Conservation (phyloP, 2,113 vertebrate genomes). For the Rousettus leschenaultii region DNA sequence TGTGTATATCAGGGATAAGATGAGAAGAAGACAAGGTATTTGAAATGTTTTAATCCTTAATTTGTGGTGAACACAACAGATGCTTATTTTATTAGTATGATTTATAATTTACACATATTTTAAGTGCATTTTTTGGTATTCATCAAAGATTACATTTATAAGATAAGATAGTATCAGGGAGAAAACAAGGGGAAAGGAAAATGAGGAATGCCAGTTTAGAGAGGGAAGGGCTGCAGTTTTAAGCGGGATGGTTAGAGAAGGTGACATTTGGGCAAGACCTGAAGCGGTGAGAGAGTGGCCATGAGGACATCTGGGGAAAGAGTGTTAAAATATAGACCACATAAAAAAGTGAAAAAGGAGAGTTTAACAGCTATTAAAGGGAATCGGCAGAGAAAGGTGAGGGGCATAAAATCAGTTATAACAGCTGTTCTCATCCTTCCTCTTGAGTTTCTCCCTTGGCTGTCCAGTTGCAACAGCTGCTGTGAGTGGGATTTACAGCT, state of each 20-base stretch:
- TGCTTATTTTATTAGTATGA: not conserved
- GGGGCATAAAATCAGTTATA: not conserved
- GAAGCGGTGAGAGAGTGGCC: not conserved
- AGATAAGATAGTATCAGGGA: not conserved
- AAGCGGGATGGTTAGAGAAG: not conserved
- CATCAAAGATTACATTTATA: not conserved
- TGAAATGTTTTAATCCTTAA: slow-evolving; percentile 1
- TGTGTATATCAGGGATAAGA: not conserved
- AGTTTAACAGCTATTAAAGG: not conserved
- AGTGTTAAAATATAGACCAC: not conserved
- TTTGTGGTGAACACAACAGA: not conserved
- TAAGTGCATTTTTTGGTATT: not conserved
- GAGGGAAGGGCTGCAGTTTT: not conserved
- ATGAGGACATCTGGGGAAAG: not conserved
- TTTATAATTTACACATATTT: not conserved
- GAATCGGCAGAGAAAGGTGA: not conserved
- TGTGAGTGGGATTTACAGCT: not conserved
- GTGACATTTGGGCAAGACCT: not conserved
- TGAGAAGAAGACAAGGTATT: not conserved
- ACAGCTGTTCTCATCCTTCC: not conserved
- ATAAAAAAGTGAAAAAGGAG: not conserved
- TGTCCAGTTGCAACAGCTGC: not conserved
- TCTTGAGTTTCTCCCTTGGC: not conserved
- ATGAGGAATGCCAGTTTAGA: not conserved
- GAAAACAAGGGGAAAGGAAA: not conserved